Base-by-base conservation (phyloP, 1,140 invertebrate genomes). In the Hylyphantes graminicola region DNA sequence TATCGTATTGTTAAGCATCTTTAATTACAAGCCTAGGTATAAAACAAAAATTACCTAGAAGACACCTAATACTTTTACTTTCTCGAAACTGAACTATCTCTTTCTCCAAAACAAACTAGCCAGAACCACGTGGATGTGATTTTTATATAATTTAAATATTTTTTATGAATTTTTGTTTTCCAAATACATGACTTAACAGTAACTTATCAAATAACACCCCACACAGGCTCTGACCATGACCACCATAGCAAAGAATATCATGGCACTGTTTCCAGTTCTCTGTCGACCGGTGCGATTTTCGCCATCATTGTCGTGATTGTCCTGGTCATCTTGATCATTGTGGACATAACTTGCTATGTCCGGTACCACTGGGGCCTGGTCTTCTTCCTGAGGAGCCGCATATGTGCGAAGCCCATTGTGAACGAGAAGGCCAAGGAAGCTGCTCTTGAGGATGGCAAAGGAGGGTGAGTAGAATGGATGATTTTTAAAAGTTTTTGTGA, bases 361-460 rank as follows among this genome's bases (percentile, higher is more conserved):
- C 85, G 86, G 55, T 87, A 85, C 54, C 81, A 87, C 15, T 87
- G 86, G 85, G 86, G 86, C 51, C n/a, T 87, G 12, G 70, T 87
- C 15, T 86, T 85, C 57, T 84, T 86, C 81, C 53, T 87, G 10
- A 64, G 85, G 55, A 83, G 70, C 35, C 51, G 77, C 19, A 64
- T 86, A 7, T 87, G 86, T 86, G 80, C 80, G 70, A 86, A 85
- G 73, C 75, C 85, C 13, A 79, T 74, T 10, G 64, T 57, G 13
- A 74, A 75, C 17, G 75, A 86, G 21, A 86, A 86, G 63, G 80
- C 76, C 13, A 86, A 86, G 55, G 85, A 86, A 68, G 85, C 85
- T 72, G 80, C 80, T 17, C 57, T 73, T 35, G 85, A 86, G 55
- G 85, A 86, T 76, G 85, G 63, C 57, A 81, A 81, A 76, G 77